Base-by-base conservation (phyloP, 2,113 vertebrate species). In the Sylvietta virens region DNA sequence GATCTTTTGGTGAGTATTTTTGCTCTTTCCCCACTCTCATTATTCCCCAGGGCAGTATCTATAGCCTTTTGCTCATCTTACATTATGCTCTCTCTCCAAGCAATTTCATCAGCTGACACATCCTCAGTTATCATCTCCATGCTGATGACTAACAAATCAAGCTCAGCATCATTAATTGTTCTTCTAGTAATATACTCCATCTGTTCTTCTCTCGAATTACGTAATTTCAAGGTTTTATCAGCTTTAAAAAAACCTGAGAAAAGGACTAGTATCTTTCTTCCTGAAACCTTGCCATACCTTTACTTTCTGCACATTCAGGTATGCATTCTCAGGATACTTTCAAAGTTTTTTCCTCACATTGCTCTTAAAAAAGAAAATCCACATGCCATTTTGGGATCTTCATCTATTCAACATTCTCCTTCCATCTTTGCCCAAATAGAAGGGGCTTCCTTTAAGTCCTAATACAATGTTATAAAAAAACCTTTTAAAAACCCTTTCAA, bases 81-180 rank as follows among this genome's bases (percentile, higher is more conserved):
- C n/a, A 26, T 91, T 79, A 33, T 61, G 30, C 42, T 82, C 74
- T 90, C 39, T 70, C 70, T 90, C 53, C 51, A 72, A 88, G 62
- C 20, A 77, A 80, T 80, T 76, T 88, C 40, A 77, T 80, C 74
- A 90, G 47, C 90, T 97, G 90, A 92, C 39, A 83, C 53, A 80
- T 79, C 62, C 77, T 82, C 24, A 23, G 70, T 71, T 76, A 58
- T 58, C 21, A 8, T 64, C 62, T 88, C 81, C 3, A 2, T 69
- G 57, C 62, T 57, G 70, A 77, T 94, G 92, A 92, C 58, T 94
- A 94, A 86, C 76, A 95, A 88, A 88, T 90, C 79, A 77, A 86
- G 71, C 50, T 82, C 66, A 61, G 61, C 37, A 65, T n/a, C 71
- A 88, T 85, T 93, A 94, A 61, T 81, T 94, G 58, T 71, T 92